Base-by-base conservation (phyloP, 1,140 invertebrate species). In the Agrypnia vestita region DNA sequence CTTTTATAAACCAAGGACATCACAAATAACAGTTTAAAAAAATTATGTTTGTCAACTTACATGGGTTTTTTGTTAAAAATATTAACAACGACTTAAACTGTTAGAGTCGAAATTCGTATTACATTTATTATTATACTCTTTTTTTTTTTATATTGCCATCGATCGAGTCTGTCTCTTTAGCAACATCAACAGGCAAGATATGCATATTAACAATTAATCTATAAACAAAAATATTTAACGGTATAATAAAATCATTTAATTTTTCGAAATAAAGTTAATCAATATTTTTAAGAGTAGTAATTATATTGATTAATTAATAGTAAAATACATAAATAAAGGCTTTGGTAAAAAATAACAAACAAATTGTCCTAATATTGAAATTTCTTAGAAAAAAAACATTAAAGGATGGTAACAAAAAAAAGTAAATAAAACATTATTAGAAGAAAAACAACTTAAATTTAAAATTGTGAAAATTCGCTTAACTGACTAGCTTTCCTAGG, bases 401-500 rank as follows among this genome's bases (percentile, higher is more conserved):
- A 59, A 56, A 74, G 17, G 13, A 74, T 43, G 51, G 51, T 56
- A 59, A 59, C 6, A 44, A 55, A 74, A 43, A 19, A 35, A 35
- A 35, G 25, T 35, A 56, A 46, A 47, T 44, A 11, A 62, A 75
- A 35, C 0, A 53, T 55, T 53, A n/a, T n/a, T 10, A 46, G 47
- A 76, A 51, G 47, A 61, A 77, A 77, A 76, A 79, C 35, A 61
- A 59, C 78, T 82, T 82, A 82, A 80, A 80, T 78, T 59, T 78
- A 82, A 79, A 67, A 74, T 80, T 64, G 19, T n/a, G 79, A 81
- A 81, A 83, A 80, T 83, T 83, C 71, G 82, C 82, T 81, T 83
- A 83, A 83, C 79, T 83, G 82, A 83, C 82, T 83, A 83, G 82
- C 82, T 83, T 83, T 59, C 75, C 79, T 83, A 83, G 82, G 79